Evolutionary conservation across 2,888 invertebrate genomes (phyloP).

Genomic region (Malthinus flaveolus): DNA sequence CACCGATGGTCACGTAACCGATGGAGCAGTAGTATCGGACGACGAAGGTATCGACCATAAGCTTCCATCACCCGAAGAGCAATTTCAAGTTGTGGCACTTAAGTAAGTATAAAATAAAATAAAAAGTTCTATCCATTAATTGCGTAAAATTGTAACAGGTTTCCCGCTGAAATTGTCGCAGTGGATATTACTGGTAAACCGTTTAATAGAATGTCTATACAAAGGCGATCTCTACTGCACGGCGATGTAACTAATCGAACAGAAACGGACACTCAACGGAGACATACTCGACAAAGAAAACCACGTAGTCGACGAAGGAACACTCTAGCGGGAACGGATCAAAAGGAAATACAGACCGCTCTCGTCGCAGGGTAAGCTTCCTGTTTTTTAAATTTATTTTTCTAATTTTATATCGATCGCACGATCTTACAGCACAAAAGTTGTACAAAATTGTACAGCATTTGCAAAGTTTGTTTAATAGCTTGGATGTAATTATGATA

Average conservation of each 20-base stretch:
- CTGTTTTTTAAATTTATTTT: background rate
- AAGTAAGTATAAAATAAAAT: conserved; percentile 62
- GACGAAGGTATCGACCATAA: conserved; percentile 81
- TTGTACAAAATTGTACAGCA: background rate
- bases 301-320: conserved; percentile 84
- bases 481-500: background rate
- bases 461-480: background rate
- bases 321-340: conserved; percentile 88
- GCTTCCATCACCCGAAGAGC: conserved; percentile 86
- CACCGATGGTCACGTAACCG: conserved; percentile 58
- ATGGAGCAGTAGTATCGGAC: conserved; percentile 58
- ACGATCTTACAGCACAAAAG: too few relatives aligned
- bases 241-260: conserved; percentile 49
- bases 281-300: conserved; percentile 73
- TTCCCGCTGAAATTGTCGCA: conserved; percentile 84
- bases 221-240: conserved; percentile 78
- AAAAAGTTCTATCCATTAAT: conserved; percentile 26
- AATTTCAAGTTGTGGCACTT: conserved; percentile 78
- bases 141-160: conserved; percentile 58
- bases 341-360: conserved; percentile 85
- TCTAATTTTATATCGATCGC: background rate
- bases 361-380: conserved; percentile 76
- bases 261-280: conserved; percentile 58
- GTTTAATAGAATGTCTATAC: conserved; percentile 87
- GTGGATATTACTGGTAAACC: conserved; percentile 87